phyloP scores from a whole-genome alignment of 2,888 invertebrate genomes.

The Ditula angustiorana region DNA sequence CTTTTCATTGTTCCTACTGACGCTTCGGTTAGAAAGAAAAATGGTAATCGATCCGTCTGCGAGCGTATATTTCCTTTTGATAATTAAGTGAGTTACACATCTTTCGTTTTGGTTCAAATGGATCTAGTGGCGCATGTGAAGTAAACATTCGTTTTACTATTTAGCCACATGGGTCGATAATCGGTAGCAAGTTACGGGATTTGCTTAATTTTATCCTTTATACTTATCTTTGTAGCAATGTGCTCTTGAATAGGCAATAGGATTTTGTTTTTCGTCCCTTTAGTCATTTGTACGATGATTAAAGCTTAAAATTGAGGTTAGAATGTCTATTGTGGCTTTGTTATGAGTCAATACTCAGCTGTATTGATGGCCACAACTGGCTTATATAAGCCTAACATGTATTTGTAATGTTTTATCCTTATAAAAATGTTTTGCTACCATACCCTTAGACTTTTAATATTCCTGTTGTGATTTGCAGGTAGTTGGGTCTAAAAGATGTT shows the following conservation, averaged over 20 bases:
- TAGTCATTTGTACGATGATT: background rate
- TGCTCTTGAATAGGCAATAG: background rate
- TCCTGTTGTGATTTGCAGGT: background rate
- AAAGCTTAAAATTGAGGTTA: slow-evolving; percentile 34
- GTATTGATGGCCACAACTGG: slow-evolving; percentile 11
- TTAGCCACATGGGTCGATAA: slow-evolving; percentile 68
- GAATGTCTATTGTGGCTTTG: slow-evolving; percentile 23
- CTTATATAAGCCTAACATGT: background rate
- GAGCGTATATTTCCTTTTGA: slow-evolving; percentile 7
- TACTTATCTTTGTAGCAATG: background rate
- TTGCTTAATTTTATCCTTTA: slow-evolving; percentile 13
- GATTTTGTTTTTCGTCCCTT: background rate
- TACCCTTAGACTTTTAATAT: background rate
- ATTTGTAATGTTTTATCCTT: slow-evolving; percentile 9
- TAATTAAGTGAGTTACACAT: background rate
- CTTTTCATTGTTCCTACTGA: slow-evolving; percentile 74
- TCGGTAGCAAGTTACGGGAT: slow-evolving; percentile 34
- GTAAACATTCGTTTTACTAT: slow-evolving; percentile 36
- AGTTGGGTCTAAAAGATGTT: no score
- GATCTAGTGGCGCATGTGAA: slow-evolving; percentile 28
- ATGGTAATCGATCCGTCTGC: slow-evolving; percentile 59
- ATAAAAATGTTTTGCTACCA: background rate
- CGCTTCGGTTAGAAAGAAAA: slow-evolving; percentile 60
- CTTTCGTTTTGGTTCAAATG: slow-evolving; percentile 6
- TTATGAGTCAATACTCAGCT: slow-evolving; percentile 36